Evolutionary conservation across 1,140 invertebrate genomes (phyloP).

Genomic region (Dendrolimus kikuchii): DNA sequence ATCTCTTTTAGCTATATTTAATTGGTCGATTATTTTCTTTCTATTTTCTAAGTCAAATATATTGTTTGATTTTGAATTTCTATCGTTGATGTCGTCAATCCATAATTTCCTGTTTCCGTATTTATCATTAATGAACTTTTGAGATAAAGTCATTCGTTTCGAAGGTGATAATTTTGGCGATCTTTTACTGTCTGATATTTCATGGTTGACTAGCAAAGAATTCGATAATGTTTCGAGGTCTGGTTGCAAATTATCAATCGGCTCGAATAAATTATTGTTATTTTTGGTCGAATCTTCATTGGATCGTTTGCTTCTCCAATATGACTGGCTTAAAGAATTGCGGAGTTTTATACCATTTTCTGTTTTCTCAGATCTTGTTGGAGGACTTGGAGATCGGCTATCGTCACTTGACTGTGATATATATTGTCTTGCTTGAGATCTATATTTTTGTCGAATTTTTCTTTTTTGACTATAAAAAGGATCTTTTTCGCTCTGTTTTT

Average conservation of each 20-base stretch:
- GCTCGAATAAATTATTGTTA: conserved; percentile 30
- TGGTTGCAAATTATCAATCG: conserved; percentile 31
- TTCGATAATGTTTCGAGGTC: conserved; percentile 50
- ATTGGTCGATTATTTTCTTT: conserved; percentile 51
- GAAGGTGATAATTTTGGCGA: conserved; percentile 43
- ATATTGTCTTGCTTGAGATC: conserved; percentile 66
- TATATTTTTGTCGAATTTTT: conserved; percentile 74
- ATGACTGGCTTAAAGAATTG: conserved; percentile 63
- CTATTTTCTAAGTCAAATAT: conserved; percentile 46
- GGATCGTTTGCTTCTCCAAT: conserved; percentile 62
- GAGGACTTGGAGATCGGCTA: conserved; percentile 71
- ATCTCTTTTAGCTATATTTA: conserved; percentile 48
- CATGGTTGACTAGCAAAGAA: conserved; percentile 30
- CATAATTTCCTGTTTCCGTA: conserved; percentile 68
- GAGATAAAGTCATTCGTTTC: conserved; percentile 61
- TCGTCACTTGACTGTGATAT: conserved; percentile 74
- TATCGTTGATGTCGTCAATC: conserved; percentile 49
- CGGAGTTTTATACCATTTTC: conserved; percentile 40
- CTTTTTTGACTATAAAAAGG: conserved; percentile 79
- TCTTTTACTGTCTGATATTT: conserved; percentile 43
- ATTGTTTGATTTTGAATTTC: conserved; percentile 33
- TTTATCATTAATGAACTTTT: conserved; percentile 72
- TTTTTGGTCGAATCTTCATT: conserved; percentile 43
- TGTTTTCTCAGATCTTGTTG: conserved; percentile 41
- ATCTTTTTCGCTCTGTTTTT: conserved; percentile 85